Base-by-base conservation (phyloP, 2,888 invertebrate genomes). In the Agrotis exclamationis region DNA sequence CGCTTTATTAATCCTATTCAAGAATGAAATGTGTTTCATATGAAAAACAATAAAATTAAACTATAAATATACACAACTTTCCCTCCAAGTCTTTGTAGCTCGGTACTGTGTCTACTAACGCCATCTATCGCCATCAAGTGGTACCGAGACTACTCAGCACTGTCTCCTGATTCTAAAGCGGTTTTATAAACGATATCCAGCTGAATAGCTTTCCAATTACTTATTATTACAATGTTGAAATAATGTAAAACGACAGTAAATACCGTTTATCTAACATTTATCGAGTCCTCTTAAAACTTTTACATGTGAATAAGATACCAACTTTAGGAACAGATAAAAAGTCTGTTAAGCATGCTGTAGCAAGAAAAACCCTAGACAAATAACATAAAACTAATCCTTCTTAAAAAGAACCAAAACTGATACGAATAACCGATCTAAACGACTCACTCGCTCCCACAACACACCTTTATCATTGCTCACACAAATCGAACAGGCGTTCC, bases 401-500 rank as follows among this genome's bases (percentile, higher is more conserved):
- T 4, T 24, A 0, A 1, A 44, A n/a, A 24, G n/a, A 2, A 14
- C 14, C 39, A 47, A 77, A 24, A 20, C 51, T 9, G 58, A 13
- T 3, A 28, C 20, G 3, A 33, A 48, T n/a, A 47, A 62, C 4
- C 3, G 0, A 2, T 13, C 3, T 44, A 28, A 58, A 54, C 9
- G 16, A 18, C 7, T 63, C 13, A 16, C 22, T 39, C 20, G 5
- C 2, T 59, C 6, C 33, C 39, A 28, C 20, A 59, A 33, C 58
- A 62, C 59, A 47, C 48, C 7, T 18, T 14, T 28, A 48, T 14
- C 20, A 39, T 83, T 85, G 85, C 83, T 78, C 60, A 74, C 65
- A 70, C 28, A 69, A 75, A 66, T 76, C 20, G 16, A 65, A 53
- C 68, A 84, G 85, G 83, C 83, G 74, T 65, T 56, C n/a, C 11